A percentile compares a stretch with the other conserved stretches of the same genome.
Evolutionary conservation across 2,113 vertebrate genomes (phyloP).

Genomic region (Epinephelus cyanopodus): DNA sequence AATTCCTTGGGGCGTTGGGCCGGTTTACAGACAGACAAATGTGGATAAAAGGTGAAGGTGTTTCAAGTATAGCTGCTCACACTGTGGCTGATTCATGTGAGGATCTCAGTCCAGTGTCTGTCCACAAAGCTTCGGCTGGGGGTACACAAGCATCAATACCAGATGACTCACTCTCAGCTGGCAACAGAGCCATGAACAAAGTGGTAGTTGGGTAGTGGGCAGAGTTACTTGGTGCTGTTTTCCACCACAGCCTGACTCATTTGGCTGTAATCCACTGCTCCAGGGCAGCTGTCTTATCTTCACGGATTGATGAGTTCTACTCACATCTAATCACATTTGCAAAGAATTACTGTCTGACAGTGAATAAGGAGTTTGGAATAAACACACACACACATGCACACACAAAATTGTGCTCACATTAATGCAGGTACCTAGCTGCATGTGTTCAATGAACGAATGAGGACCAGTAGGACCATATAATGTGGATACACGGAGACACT

Average conservation of each 20-base stretch:
- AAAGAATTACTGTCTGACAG: conserved; percentile 56
- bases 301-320: conserved; percentile 69
- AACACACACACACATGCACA: conserved; percentile 13
- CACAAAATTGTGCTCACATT: background rate
- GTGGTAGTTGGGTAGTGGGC: conserved; percentile 50
- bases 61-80: conserved; percentile 48
- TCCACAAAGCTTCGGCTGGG: conserved; percentile 47
- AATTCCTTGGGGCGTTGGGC: background rate
- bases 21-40: conserved; percentile 23
- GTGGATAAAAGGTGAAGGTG: conserved; percentile 22
- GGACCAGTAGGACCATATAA: conserved; percentile 1
- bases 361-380: conserved; percentile 50
- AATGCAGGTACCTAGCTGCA: background rate
- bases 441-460: conserved; percentile 1
- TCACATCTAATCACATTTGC: conserved; percentile 69
- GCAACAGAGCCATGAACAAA: conserved; percentile 49
- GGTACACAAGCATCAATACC: conserved; percentile 54
- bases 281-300: conserved; percentile 63
- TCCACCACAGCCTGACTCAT: conserved; percentile 64
- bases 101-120: conserved; percentile 49
- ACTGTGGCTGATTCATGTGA: conserved; percentile 54
- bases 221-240: conserved; percentile 58
- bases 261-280: conserved; percentile 71
- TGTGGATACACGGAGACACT: conserved; percentile 7
- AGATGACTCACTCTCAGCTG: conserved; percentile 68